Evolutionary conservation across 2,113 vertebrate genomes (phyloP).

Genomic region (Erpornis zantholeuca): DNA sequence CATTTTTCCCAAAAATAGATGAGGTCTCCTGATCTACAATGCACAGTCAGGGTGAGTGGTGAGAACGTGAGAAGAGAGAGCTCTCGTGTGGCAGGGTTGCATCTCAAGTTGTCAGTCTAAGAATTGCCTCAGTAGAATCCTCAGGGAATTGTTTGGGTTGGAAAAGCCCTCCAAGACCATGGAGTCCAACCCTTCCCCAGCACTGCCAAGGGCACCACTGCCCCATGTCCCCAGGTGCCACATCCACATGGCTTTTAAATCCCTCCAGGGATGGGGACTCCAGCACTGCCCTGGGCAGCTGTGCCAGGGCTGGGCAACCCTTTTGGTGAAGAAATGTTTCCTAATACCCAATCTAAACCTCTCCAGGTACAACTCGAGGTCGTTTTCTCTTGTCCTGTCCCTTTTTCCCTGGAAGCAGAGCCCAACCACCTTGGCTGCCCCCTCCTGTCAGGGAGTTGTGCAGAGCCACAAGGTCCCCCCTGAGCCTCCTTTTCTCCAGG

Average conservation of each 20-base stretch:
- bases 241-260: rapidly evolving
- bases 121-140: neutral
- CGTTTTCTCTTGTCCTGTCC: rapidly evolving
- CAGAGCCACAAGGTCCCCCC: neutral
- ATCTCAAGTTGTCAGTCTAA: neutral
- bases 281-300: rapidly evolving
- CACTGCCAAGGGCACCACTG: no score
- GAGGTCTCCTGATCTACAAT: neutral
- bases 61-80: neutral
- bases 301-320: neutral
- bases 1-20: neutral
- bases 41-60: rapidly evolving
- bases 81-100: rapidly evolving
- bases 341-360: neutral
- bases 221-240: neutral
- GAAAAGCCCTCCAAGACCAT: neutral
- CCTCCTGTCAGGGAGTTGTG: neutral
- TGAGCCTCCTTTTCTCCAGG: neutral
- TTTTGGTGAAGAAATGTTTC: neutral
- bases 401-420: neutral
- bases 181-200: rapidly evolving
- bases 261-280: rapidly evolving
- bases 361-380: no score
- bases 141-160: neutral
- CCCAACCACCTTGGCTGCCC: rapidly evolving